These are phyloP conservation scores for Cottoperca gobio DNA, from an alignment of 2,797 vertebrate species.

Conservation along the genomic window DNA sequence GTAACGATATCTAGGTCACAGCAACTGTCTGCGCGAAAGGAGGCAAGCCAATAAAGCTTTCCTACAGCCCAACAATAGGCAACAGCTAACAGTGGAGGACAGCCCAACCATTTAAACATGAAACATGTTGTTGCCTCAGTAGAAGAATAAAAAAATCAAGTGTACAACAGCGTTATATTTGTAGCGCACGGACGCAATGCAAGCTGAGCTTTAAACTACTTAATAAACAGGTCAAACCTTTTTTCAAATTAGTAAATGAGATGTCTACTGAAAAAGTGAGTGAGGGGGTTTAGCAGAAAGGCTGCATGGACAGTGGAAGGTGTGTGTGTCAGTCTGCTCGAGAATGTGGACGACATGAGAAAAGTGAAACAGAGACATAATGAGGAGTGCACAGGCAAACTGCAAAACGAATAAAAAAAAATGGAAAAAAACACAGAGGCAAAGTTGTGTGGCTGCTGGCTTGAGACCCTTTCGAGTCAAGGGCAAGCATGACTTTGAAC, in stretches of 20 bases:
- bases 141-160: neutral
- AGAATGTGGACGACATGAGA: conserved; percentile 44
- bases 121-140: conserved; percentile 54
- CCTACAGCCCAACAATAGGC: conserved; percentile 53
- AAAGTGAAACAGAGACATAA: conserved; percentile 60
- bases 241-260: conserved; percentile 45
- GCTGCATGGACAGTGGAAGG: conserved; percentile 56
- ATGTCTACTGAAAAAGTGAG: conserved; percentile 43
- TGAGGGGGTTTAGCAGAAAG: conserved; percentile 52
- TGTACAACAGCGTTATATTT: conserved; percentile 12
- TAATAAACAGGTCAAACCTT: conserved; percentile 38
- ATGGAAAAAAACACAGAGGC: conserved; percentile 20
- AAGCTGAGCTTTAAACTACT: conserved; percentile 35
- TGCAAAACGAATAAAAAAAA: conserved; percentile 9
- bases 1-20: conserved; percentile 71
- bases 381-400: conserved; percentile 34
- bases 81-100: conserved; percentile 47
- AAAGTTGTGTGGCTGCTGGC: conserved; percentile 62
- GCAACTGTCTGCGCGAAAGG: conserved; percentile 48
- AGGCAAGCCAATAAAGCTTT: conserved; percentile 56
- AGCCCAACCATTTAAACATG: conserved; percentile 33
- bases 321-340: conserved; percentile 48
- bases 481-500: conserved; percentile 74
- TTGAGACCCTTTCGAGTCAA: conserved; percentile 66
- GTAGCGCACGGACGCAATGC: conserved; percentile 22